Base-by-base conservation (phyloP, 2,113 vertebrate genomes). In the Trinectes maculatus region DNA sequence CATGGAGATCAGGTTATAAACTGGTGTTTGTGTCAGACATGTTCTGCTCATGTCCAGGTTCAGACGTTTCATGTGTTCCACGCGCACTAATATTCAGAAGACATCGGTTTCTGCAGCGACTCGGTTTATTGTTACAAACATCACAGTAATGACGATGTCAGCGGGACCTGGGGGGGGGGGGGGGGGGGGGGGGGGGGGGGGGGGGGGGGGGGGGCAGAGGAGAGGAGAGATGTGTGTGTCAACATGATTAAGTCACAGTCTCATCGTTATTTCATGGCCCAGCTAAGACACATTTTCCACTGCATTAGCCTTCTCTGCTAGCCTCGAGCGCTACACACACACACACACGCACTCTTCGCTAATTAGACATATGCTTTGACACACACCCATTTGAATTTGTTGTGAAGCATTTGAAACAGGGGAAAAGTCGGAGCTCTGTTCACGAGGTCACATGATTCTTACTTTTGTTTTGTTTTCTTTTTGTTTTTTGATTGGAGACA, bases 331-430 rank as follows among this genome's bases (percentile, higher is more conserved):
- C 79, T 24, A 26, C 60, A 63, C 53, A 28, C 60, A 72, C 74
- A 39, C 53, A 68, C 31, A 34, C 43, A 26, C n/a, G 46, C 39
- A 22, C 28, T 19, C 52, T 40, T 16, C 56, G 51, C 86, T 90
- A 87, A 91, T 91, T 87, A 88, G 82, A 89, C 85, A 80, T 82
- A 87, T 87, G 88, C 86, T 84, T 82, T 87, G 87, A 87, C 79
- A 82, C 80, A 78, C 71, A 62, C 67, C 58, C 79, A 36, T 68
- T 89, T 81, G 77, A 82, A 90, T 87, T 77, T 86, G 83, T 77
- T 71, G 62, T 66, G 84, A 89, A 83, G 77, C 48, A 58, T 75
- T 59, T 52, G 64, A 80, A 80, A 83, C 31, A 34, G 64, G 56
- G 73, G 60, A 70, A n/a, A 63, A 54, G 26, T 40, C 54, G 21